Percentiles rank a stretch among this genome's conserved stretches.
Conservation (phyloP, 1,140 invertebrate genomes). For the Apolygus lucorum region DNA sequence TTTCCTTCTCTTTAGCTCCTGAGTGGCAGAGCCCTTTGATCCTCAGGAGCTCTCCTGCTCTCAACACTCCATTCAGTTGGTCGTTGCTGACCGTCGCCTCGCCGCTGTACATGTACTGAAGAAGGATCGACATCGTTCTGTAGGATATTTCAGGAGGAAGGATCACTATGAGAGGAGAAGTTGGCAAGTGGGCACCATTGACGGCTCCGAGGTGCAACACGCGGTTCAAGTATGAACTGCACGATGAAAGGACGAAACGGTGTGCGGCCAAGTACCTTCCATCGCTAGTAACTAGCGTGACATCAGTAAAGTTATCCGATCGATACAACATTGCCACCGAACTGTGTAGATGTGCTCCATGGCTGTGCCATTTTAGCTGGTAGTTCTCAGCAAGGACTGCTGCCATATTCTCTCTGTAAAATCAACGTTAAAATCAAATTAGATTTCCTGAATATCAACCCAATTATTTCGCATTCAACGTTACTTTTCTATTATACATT, state of each 20-base stretch:
- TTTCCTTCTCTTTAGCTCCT: constrained; percentile 21
- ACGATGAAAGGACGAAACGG: constrained; percentile 75
- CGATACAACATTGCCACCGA: constrained; percentile 67
- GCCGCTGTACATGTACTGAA: constrained; percentile 80
- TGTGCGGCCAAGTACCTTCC: constrained; percentile 74
- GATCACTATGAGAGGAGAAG: constrained; percentile 59
- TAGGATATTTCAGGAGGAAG: constrained; percentile 71
- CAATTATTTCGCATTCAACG: constrained; percentile 1
- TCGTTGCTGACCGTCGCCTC: constrained; percentile 77
- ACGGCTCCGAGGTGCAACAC: constrained; percentile 45
- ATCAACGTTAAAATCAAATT: constrained; percentile 12
- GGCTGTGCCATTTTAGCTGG: constrained; percentile 78
- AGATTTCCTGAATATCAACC: constrained; percentile 2
- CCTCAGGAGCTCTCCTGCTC: constrained; percentile 67
- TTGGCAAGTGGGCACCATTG: constrained; percentile 45
- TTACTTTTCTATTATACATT: not conserved
- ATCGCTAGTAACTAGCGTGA: constrained; percentile 68
- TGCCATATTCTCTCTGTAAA: no score
- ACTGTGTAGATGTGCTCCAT: constrained; percentile 65
- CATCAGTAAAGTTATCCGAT: constrained; percentile 74
- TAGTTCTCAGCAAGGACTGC: constrained; percentile 55
- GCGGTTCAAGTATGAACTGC: constrained; percentile 52
- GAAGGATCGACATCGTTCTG: constrained; percentile 64
- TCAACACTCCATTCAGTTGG: constrained; percentile 64
- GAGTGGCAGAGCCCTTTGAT: constrained; percentile 42